Evolutionary conservation across 2,797 vertebrate genomes (phyloP), one percentile per base, ranked within the genome.

Genomic region (Fringilla coelebs): DNA sequence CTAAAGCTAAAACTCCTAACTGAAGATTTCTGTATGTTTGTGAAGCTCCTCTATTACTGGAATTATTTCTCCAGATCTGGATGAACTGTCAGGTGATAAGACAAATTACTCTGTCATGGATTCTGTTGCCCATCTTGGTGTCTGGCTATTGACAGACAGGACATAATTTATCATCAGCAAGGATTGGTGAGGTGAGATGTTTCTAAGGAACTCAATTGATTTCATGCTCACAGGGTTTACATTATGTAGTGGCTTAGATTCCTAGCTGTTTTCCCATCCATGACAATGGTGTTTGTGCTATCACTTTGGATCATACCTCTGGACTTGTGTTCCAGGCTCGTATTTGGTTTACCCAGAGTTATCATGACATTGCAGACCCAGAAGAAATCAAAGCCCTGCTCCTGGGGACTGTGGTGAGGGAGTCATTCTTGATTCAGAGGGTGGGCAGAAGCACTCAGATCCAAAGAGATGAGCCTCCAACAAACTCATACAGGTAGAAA

Each of bases 151-250:
- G 79, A 91, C 72, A 80, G 52, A 8, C 38, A 89, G 58, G 31
- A 74, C 57, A 72, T 83, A 89, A 91, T 88, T 95, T 80, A 80
- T 85, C 75, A 83, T 85, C 65, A 68, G 20, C 28, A 61, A 85
- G 77, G 36, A 38, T 0, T 68, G 54, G 57, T 51, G 46, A 52
- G 68, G 31, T 2, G 13, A 2, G 4, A 32, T 61, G 26, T 58
- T 92, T 95, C 70, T 92, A 87, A 92, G 68, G 78, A 89, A 48
- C 61, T 87, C 22, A 2, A 72, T 34, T 84, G 78, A 85, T 94
- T 94, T 89, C 54, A 17, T 68, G 38, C n/a, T 88, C 3, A 16
- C 24, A 40, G 34, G 31, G 9, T 60, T 92, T 66, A 82, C 22
- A 11, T 60, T 45, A 13, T 52, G 36, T 70, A 10, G 20, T 73